These are phyloP conservation scores for Brachypterus glaber DNA, from an alignment of 2,888 invertebrate species.

Conservation along the genomic window DNA sequence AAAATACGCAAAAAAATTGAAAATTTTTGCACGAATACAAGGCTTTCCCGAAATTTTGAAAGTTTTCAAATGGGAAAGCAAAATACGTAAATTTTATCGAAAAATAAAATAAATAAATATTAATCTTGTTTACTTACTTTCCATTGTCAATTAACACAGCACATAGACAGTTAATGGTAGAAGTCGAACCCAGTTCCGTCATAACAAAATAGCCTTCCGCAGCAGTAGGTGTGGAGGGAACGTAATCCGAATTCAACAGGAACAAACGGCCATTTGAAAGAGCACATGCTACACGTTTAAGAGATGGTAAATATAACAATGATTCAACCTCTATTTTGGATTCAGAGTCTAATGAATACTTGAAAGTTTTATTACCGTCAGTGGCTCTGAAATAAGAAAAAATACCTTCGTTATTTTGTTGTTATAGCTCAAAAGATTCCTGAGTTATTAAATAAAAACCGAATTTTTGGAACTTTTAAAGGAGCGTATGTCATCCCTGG, in stretches of 20 bases:
- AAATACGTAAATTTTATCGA: not conserved
- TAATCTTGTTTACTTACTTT: conserved; percentile 27
- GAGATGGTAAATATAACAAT: conserved; percentile 53
- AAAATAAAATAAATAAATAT: conserved; percentile 5
- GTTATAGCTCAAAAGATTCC: no score
- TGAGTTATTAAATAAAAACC: no score
- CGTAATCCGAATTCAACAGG: conserved; percentile 54
- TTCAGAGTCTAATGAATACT: conserved; percentile 58
- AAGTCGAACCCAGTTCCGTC: conserved; percentile 64
- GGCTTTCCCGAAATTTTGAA: no score
- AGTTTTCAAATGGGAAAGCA: no score
- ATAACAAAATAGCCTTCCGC: conserved; percentile 69
- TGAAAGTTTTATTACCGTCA: conserved; percentile 50
- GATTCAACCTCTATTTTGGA: conserved; percentile 56
- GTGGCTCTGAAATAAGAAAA: conserved; percentile 38
- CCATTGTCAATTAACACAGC: conserved; percentile 43
- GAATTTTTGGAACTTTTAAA: no score
- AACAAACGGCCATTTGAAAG: conserved; percentile 70
- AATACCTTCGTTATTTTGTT: no score
- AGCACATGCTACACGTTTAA: conserved; percentile 72
- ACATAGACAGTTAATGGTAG: conserved; percentile 58
- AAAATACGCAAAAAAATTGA: no score
- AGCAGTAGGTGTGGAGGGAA: conserved; percentile 50
- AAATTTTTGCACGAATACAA: no score
- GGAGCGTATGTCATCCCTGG: not conserved